These are phyloP conservation scores for Agriopis leucophaearia DNA, from an alignment of 2,888 invertebrate species.

Conservation along the genomic window DNA sequence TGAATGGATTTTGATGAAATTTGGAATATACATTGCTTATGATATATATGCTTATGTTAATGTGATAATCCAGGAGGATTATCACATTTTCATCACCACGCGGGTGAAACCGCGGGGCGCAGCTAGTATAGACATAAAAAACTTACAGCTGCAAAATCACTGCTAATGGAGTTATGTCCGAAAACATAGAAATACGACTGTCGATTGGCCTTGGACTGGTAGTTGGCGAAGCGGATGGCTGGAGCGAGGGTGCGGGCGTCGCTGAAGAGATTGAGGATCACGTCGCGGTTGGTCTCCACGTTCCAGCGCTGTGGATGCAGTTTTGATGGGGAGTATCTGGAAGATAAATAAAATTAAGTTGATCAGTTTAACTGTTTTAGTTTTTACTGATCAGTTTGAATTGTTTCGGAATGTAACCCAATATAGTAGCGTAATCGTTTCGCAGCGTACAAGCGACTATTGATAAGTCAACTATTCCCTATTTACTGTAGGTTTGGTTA, in stretches of 20 bases:
- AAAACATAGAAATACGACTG: conserved; percentile 96
- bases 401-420: too few species aligned
- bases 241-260: conserved; percentile 96
- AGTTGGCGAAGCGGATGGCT: conserved; percentile 90
- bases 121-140: not conserved
- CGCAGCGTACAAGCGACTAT: too few species aligned
- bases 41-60: too few species aligned
- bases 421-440: too few species aligned
- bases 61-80: too few species aligned
- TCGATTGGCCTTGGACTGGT: conserved; percentile 91
- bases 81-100: too few species aligned
- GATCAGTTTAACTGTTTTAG: too few species aligned
- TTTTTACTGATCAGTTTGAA: too few species aligned
- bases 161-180: conserved; percentile 93
- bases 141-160: conserved; percentile 91
- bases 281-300: conserved; percentile 89
- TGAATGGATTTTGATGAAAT: too few species aligned
- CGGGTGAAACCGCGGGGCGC: too few species aligned
- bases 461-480: too few species aligned
- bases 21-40: too few species aligned
- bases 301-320: conserved; percentile 86
- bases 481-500: not conserved
- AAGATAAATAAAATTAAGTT: not conserved
- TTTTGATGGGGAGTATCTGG: conserved; percentile 86
- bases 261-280: conserved; percentile 94